Evolutionary conservation across 2,888 invertebrate genomes (phyloP).

Genomic region (Habroteleia sp.): DNA sequence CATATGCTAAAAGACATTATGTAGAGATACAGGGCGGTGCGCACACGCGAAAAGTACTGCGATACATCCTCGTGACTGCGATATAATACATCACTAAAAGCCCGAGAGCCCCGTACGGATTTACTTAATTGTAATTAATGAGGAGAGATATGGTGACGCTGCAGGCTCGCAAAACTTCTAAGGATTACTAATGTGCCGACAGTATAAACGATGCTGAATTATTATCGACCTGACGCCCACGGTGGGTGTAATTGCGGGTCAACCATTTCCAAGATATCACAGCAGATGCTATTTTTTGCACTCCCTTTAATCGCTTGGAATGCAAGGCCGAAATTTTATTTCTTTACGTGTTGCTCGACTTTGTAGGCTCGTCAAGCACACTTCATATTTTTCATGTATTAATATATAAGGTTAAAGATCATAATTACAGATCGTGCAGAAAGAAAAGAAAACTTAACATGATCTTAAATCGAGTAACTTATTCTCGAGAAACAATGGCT

Average conservation of each 20-base stretch:
- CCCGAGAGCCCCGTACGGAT: conserved; percentile 70
- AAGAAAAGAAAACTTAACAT: conserved; percentile 14
- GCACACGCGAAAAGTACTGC: conserved; percentile 64
- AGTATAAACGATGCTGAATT: conserved; percentile 80
- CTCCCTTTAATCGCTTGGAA: conserved; percentile 52
- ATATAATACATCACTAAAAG: conserved; percentile 70
- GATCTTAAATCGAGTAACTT: not conserved
- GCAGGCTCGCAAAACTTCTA: conserved; percentile 74
- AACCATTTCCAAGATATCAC: conserved; percentile 59
- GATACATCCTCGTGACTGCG: conserved; percentile 63
- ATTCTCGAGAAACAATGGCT: conserved; percentile 6
- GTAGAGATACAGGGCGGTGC: conserved; percentile 53
- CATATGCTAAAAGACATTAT: conserved; percentile 60
- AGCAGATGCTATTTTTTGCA: conserved; percentile 58
- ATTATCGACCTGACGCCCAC: conserved; percentile 70
- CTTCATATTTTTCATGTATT: conserved; percentile 24
- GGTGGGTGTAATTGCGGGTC: conserved; percentile 62
- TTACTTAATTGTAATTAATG: conserved; percentile 81
- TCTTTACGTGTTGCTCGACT: conserved; percentile 11
- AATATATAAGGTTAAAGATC: conserved; percentile 43
- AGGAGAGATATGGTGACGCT: conserved; percentile 77
- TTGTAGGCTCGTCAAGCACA: not conserved
- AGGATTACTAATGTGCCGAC: conserved; percentile 79
- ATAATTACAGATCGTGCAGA: conserved; percentile 15
- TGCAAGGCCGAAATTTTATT: conserved; percentile 49